Percentiles rank a stretch among this genome's conserved stretches.
Conservation (phyloP, 2,888 invertebrate species). For the Catocala sponsa region DNA sequence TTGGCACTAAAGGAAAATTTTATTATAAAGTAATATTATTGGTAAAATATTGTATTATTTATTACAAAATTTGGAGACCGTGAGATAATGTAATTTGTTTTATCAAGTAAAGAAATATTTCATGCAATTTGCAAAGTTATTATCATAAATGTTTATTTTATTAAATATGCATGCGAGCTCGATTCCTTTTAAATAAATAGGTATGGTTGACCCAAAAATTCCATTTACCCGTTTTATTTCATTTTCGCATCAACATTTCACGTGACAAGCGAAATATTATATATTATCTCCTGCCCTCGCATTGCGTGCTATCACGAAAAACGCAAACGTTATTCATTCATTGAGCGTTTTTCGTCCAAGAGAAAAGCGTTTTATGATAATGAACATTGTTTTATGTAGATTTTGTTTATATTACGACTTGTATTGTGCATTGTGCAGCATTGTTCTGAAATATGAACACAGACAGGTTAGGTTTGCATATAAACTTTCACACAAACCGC, state of each 20-base stretch:
- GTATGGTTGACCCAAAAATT: too few species aligned
- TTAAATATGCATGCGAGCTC: too few species aligned
- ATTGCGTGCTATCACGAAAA: conserved; percentile 28
- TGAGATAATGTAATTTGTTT: too few species aligned
- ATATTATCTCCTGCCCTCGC: neutral
- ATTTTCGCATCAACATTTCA: conserved; percentile 13
- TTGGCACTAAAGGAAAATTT: too few species aligned
- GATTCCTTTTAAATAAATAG: too few species aligned
- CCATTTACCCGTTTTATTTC: neutral
- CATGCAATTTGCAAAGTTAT: too few species aligned
- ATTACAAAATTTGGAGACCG: too few species aligned
- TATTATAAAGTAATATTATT: too few species aligned
- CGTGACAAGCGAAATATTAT: conserved; percentile 9
- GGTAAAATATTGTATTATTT: too few species aligned
- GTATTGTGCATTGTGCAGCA: conserved; percentile 1
- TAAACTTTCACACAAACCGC: conserved; percentile 65
- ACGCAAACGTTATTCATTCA: conserved; percentile 18
- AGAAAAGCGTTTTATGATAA: conserved; percentile 30
- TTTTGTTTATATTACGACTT: conserved; percentile 10
- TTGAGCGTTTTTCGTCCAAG: conserved; percentile 18
- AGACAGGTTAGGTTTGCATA: conserved; percentile 31
- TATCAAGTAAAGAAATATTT: too few species aligned
- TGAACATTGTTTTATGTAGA: conserved; percentile 18
- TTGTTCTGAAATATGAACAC: conserved; percentile 2
- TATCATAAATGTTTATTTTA: too few species aligned